Evolutionary conservation across 2,888 invertebrate genomes (phyloP), one percentile per base, ranked within the genome.

Genomic region (Dynastes tityus): DNA sequence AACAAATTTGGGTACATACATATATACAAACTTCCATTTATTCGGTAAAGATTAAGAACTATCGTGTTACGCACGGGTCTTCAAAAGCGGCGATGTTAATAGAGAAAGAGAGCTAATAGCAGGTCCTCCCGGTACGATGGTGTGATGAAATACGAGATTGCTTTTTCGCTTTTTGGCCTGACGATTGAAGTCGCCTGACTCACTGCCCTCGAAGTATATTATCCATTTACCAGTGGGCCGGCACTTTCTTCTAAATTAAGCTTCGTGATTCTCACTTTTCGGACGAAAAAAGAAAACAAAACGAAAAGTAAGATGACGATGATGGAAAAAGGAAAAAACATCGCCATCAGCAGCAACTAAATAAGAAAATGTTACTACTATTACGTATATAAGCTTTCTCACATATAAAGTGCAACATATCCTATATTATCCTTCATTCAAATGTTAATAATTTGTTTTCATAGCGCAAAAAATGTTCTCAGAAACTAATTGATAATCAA

Each of bases 91-190:
- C 68, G 51, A 37, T 37, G 32, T 78, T 82, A 82, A 82, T 81
- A 77, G 80, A 77, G 79, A 81, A 81, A 81, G 80, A 80, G 78
- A 77, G 79, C 67, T 61, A 16, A 16, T 16, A 80, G 9, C 53
- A 16, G 61, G 16, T 61, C 29, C 61, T 61, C 63, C 63, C n/a
- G 29, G 11, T 9, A 8, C 45, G 45, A 45, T 11, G 45, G 11
- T 45, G 45, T 45, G 45, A 45, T 45, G 45, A 45, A 45, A 45
- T 45, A 11, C 11, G 45, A 45, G 45, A 45, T 45, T 45, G 45
- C 45, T 45, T 45, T 45, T 45, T 45, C 45, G 45, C 45, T 11
- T 8, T 45, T 8, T 45, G 45, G 45, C 8, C 8, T 8, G 45
- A 11, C 45, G 11, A 45, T 45, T 45, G 45, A 45, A 45, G 45